Conservation (phyloP, 1,140 invertebrate species). For the Panulirus ornatus region DNA sequence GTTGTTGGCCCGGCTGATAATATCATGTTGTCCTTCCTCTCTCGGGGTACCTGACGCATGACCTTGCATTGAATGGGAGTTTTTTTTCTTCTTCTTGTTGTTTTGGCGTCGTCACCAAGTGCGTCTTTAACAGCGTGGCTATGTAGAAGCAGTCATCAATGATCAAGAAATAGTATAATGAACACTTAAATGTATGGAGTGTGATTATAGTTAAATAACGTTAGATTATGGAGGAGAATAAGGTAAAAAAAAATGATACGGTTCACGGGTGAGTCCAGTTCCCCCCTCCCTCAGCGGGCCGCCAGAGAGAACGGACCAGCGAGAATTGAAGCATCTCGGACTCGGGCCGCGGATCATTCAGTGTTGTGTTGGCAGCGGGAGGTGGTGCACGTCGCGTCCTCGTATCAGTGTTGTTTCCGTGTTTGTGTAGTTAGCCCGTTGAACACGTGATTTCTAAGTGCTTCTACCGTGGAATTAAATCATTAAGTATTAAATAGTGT, state of each 20-base stretch:
- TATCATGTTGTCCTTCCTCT: neutral
- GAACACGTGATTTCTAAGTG: conserved; percentile 32
- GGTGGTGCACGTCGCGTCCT: conserved; percentile 46
- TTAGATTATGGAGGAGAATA: too few relatives aligned
- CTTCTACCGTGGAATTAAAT: conserved; percentile 5
- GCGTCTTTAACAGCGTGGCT: too few relatives aligned
- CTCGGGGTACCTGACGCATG: neutral
- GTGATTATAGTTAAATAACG: too few relatives aligned
- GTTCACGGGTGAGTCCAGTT: too few relatives aligned
- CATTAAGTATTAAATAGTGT: conserved; percentile 13
- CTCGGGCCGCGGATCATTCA: neutral
- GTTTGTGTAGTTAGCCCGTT: conserved; percentile 54
- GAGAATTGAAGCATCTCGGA: neutral
- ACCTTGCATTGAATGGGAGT: neutral
- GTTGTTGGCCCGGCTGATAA: neutral
- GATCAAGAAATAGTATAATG: too few relatives aligned
- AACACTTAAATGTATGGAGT: too few relatives aligned
- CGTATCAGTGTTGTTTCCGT: conserved; percentile 56
- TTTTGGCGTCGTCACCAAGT: too few relatives aligned
- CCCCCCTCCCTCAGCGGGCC: neutral
- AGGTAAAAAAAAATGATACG: too few relatives aligned
- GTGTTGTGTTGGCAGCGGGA: conserved; percentile 49
- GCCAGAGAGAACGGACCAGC: neutral
- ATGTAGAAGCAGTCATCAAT: too few relatives aligned
- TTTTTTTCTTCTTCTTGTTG: too few relatives aligned